Evolutionary conservation across 1,140 invertebrate genomes (phyloP).

Genomic region (Zaprionus capensis): DNA sequence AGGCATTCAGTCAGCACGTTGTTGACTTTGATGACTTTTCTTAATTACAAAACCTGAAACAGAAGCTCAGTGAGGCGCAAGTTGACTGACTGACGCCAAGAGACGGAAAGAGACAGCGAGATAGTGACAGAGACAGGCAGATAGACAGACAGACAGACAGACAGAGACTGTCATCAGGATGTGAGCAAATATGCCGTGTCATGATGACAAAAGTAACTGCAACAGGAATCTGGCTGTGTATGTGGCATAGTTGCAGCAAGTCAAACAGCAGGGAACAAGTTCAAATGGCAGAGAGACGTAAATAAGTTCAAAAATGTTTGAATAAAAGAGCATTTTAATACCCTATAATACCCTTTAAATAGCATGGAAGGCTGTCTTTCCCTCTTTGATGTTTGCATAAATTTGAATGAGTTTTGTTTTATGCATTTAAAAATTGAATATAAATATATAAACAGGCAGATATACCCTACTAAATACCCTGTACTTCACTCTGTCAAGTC

Average conservation of each 20-base stretch:
- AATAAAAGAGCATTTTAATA: no score
- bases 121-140: conserved; percentile 1
- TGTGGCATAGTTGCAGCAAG: conserved; percentile 22
- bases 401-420: no score
- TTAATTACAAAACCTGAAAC: conserved; percentile 78
- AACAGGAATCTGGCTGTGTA: conserved; percentile 15
- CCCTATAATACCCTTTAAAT: background rate
- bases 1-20: conserved; percentile 51
- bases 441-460: no score
- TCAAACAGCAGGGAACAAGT: conserved; percentile 1
- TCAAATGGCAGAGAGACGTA: background rate
- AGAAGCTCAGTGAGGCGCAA: conserved; percentile 61
- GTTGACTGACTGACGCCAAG: conserved; percentile 41
- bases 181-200: conserved; percentile 59
- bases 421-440: no score
- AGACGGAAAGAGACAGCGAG: conserved; percentile 2
- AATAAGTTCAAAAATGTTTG: background rate
- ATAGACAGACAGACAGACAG: background rate
- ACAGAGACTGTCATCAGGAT: conserved; percentile 29
- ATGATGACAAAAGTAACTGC: conserved; percentile 36
- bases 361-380: no score
- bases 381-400: no score
- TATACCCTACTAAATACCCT: no score
- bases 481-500: no score
- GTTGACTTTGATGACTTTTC: conserved; percentile 82